Conservation (phyloP, 2,797 vertebrate species). For the Catostomus latipinnis region DNA sequence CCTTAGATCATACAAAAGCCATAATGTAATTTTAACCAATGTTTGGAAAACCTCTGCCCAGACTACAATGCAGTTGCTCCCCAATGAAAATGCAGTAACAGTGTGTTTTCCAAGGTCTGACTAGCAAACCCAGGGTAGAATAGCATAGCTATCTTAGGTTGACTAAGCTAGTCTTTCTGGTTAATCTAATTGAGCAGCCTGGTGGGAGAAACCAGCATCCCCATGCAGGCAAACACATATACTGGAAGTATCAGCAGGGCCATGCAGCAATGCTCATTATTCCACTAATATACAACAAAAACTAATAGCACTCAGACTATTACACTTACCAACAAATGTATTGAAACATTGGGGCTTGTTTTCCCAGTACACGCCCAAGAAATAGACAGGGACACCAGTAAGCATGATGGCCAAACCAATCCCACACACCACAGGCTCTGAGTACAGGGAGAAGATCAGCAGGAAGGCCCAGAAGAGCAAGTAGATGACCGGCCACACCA, state of each 20-base stretch:
- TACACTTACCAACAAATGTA: constrained; percentile 81
- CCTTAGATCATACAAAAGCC: no score
- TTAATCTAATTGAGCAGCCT: neutral
- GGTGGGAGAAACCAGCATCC: neutral
- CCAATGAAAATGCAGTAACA: neutral
- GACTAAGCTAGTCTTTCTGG: neutral
- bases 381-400: constrained; percentile 91
- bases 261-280: neutral
- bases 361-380: constrained; percentile 91
- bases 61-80: neutral
- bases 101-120: no score
- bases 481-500: constrained; percentile 90
- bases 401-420: constrained; percentile 94
- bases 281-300: neutral
- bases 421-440: constrained; percentile 91
- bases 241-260: neutral
- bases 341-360: constrained; percentile 88
- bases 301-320: neutral
- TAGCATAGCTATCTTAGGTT: no score
- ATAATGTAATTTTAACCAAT: no score
- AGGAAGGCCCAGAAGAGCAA: constrained; percentile 94
- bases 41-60: neutral
- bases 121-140: no score
- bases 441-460: constrained; percentile 92
- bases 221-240: neutral